Evolutionary conservation across 2,113 vertebrate genomes (phyloP), one percentile per base, ranked within the genome.

Genomic region (Aix galericulata): DNA sequence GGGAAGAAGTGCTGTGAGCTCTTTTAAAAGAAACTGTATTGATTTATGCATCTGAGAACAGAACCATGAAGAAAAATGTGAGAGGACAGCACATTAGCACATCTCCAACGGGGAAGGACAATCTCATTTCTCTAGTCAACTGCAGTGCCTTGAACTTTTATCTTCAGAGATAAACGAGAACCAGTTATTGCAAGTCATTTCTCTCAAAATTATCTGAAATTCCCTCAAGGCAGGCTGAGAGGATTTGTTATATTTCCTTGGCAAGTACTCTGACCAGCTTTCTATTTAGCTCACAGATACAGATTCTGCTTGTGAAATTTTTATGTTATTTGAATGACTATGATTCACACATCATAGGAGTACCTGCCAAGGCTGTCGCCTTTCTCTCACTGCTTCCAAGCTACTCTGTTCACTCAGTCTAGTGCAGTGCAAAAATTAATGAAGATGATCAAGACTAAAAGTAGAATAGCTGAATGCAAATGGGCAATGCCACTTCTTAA

Each of bases 151-250:
- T 79, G 52, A 92, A 92, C 50, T 83, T 34, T 32, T 58, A n/a
- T 46, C 79, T 94, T n/a, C 79, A 74, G 62, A 91, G 86, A 85
- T 82, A 94, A 85, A 34, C 55, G n/a, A 85, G 55, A 92, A 79
- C 9, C 17, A 69, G 50, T 26, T 55, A 89, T 9, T 62, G 23
- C 46, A 68, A 89, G 34, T 58, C 18, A 82, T 8, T 85, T 68
- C 18, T 67, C 64, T 68, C 22, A 34, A 71, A 91, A 84, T 60
- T n/a, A 84, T 25, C 83, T n/a, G 77, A 84, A 91, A 84, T 48
- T 14, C 83, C 56, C 74, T 60, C 42, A 75, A 87, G 81, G 22
- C 71, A 86, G 44, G 42, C 48, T 82, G 60, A 86, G 55, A 68
- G 7, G 6, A 77, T 25, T 66, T 17, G 31, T 66, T 78, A 53